Base-by-base conservation (phyloP, 1,140 invertebrate species). In the Oreohelix idahoensis region DNA sequence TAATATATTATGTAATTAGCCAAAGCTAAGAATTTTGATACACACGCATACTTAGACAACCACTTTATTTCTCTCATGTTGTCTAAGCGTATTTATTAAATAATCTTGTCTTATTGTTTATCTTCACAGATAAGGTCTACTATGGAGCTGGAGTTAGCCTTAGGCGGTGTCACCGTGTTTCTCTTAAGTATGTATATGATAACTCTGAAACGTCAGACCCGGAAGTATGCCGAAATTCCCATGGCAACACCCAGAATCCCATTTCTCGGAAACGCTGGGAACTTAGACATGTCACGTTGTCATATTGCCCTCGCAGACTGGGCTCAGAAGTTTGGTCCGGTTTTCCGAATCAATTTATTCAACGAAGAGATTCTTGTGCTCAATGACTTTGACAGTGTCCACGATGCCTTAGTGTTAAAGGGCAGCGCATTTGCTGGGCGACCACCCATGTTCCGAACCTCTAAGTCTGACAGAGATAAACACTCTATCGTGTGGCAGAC, bases 401-500 rank as follows among this genome's bases (percentile, higher is more conserved):
- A 87, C 63, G 88, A 89, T 38, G 90, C 89, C 10, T 76, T 91
- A 29, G 85, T 90, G 17, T 39, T 75, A 17, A 83, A 86, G 36
- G 88, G 83, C 1, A 84, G 83, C 29, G 87, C 83, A 26, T 86
- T 90, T 66, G 89, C 89, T 35, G 90, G 90, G 4, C 85, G 90
- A n/a, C 90, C 90, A 1, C 84, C 84, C 42, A 89, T 88, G 88
- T 85, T 85, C 70, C 81, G 89, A 0, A 90, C 89, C 1, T 81
- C 83, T 29, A 83, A 86, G 17, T 58, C 79, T 5, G 74, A 85
- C 0, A 71, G 89, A 51, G 81, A 84, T 74, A 80, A 78, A 63
- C 86, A 89, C 36, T 89, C 88, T 8, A 88, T 90, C 15, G 89
- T 90, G 17, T 90, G 89, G 89, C 89, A 90, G 83, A 89, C 89